Conservation (phyloP, 2,888 invertebrate species). For the Dusona sp. region DNA sequence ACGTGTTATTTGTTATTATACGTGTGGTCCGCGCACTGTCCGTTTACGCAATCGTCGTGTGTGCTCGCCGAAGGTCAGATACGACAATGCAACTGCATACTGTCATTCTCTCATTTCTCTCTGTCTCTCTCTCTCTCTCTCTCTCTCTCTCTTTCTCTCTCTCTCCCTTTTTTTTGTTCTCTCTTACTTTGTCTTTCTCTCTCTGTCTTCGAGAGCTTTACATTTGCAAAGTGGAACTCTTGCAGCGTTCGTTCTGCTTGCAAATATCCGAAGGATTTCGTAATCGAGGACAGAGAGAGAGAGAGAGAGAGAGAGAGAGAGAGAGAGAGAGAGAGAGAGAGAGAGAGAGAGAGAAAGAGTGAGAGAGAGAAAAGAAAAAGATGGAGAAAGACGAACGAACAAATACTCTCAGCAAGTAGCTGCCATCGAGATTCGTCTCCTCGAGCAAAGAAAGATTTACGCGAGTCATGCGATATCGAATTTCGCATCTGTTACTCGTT, state of each 20-base stretch:
- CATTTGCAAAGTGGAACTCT: slow-evolving; percentile 65
- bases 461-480: slow-evolving; percentile 63
- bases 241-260: slow-evolving; percentile 71
- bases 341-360: slow-evolving; percentile 32
- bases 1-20: slow-evolving; percentile 60
- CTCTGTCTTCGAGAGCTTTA: slow-evolving; percentile 54
- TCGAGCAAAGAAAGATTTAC: slow-evolving; percentile 66
- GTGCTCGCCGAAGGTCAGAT: slow-evolving; percentile 73
- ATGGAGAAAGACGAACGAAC: slow-evolving; percentile 50
- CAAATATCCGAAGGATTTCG: slow-evolving; percentile 73
- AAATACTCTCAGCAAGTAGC: slow-evolving; percentile 20
- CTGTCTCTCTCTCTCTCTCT: slow-evolving; percentile 40
- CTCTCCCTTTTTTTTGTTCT: slow-evolving; percentile 12
- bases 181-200: slow-evolving; percentile 12
- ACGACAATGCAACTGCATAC: slow-evolving; percentile 75
- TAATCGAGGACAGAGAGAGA: slow-evolving; percentile 70
- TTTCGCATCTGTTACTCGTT: slow-evolving; percentile 62
- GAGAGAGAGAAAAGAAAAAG: slow-evolving; percentile 40
- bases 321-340: slow-evolving; percentile 20
- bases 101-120: slow-evolving; percentile 65
- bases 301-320: slow-evolving; percentile 32
- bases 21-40: slow-evolving; percentile 72
- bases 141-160: slow-evolving; percentile 10
- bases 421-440: slow-evolving; percentile 19
- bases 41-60: slow-evolving; percentile 75